Evolutionary conservation across 2,113 vertebrate genomes (phyloP).

Genomic region (Ammodytes marinus): DNA sequence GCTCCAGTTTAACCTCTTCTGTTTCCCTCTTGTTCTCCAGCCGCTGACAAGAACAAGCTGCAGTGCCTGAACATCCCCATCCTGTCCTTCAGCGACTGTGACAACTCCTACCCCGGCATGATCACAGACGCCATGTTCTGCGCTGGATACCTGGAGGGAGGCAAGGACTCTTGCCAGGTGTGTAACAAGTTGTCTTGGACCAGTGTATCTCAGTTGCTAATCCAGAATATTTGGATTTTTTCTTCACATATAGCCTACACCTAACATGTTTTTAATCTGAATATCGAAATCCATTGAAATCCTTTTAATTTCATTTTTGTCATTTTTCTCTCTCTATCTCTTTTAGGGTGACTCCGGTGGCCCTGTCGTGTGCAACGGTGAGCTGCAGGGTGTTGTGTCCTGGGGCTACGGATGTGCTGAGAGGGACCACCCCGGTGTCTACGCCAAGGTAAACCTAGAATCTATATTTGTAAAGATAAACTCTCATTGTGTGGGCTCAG

Average conservation of each 20-base stretch:
- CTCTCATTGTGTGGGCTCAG: slow-evolving; percentile 6
- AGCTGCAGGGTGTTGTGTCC: slow-evolving; percentile 87
- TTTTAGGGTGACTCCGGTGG: slow-evolving; percentile 86
- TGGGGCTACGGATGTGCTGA: slow-evolving; percentile 86
- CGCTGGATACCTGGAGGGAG: slow-evolving; percentile 87
- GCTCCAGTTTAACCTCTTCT: background rate
- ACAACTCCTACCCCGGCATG: slow-evolving; percentile 83
- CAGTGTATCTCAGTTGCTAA: too few relatives aligned
- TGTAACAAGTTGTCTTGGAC: background rate
- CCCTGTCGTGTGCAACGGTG: slow-evolving; percentile 83
- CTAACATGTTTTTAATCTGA: background rate
- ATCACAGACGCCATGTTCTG: slow-evolving; percentile 88
- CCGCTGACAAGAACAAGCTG: slow-evolving; percentile 48
- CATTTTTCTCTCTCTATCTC: background rate
- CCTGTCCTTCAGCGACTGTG: slow-evolving; percentile 70
- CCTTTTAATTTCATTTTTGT: background rate
- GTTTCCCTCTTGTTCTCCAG: slow-evolving; percentile 34
- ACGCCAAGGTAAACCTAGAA: slow-evolving; percentile 79
- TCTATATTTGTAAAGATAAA: too few relatives aligned
- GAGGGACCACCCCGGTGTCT: slow-evolving; percentile 83
- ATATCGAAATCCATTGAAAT: background rate
- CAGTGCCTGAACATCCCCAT: too few relatives aligned
- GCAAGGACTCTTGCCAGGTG: slow-evolving; percentile 90
- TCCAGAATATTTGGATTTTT: background rate
- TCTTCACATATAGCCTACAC: background rate